phyloP scores from a whole-genome alignment of 2,888 invertebrate species.

The Sceliomorpha sp. region DNA sequence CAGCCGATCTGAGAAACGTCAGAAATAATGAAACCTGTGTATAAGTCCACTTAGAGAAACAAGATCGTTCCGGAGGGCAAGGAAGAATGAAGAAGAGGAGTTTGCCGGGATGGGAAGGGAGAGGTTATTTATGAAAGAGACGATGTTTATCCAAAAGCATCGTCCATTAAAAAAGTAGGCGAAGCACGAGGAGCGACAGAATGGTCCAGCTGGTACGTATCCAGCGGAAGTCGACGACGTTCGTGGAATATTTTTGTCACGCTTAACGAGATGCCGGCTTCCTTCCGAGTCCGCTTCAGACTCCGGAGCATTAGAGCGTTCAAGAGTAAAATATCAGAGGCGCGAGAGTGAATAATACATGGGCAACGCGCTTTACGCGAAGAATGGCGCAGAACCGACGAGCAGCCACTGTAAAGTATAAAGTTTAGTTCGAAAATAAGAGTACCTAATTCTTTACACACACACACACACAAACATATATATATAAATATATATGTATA shows the following conservation, averaged over 20 bases:
- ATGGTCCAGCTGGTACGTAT: constrained; percentile 41
- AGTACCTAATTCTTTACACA: constrained; percentile 20
- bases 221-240: constrained; percentile 34
- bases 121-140: constrained; percentile 2
- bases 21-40: too few relatives aligned
- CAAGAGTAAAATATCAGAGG: constrained; percentile 72
- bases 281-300: constrained; percentile 42
- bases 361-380: constrained; percentile 56
- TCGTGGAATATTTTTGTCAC: constrained; percentile 55
- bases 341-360: constrained; percentile 73
- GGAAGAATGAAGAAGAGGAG: too few relatives aligned
- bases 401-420: constrained; percentile 50
- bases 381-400: constrained; percentile 52
- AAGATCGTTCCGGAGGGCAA: too few relatives aligned
- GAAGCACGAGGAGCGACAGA: constrained; percentile 16
- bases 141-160: constrained; percentile 23
- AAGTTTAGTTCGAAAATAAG: constrained; percentile 54
- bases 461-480: too few relatives aligned
- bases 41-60: too few relatives aligned
- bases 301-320: constrained; percentile 67
- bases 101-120: too few relatives aligned
- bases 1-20: too few relatives aligned
- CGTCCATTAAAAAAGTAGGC: constrained; percentile 25
- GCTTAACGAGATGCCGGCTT: constrained; percentile 51
- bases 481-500: too few relatives aligned